phyloP scores from a whole-genome alignment of 2,888 invertebrate species.

The Ephialtes manifestator region DNA sequence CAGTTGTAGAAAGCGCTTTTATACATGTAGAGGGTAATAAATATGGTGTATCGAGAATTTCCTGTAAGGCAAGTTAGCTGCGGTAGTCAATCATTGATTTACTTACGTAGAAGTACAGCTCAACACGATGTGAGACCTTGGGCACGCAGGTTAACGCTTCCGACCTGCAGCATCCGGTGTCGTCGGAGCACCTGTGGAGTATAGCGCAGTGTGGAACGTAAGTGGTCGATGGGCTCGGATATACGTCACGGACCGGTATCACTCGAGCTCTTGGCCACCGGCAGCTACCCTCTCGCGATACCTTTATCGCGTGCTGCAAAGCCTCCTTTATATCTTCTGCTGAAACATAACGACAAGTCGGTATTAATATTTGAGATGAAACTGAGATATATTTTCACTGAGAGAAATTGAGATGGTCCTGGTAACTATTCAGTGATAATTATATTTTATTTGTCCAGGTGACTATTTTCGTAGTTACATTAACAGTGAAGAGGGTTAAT shows the following conservation, averaged over 20 bases:
- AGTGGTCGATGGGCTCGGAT: constrained; percentile 90
- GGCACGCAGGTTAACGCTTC: constrained; percentile 92
- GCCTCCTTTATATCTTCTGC: constrained; percentile 81
- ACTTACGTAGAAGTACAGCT: constrained; percentile 94
- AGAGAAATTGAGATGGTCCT: too few relatives aligned
- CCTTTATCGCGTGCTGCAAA: constrained; percentile 85
- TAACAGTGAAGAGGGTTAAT: too few relatives aligned
- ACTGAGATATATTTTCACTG: neutral
- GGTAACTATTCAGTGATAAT: too few relatives aligned
- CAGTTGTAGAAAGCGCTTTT: neutral
- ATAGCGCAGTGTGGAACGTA: constrained; percentile 95
- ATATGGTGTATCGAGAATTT: neutral
- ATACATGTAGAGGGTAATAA: neutral
- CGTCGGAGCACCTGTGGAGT: constrained; percentile 94
- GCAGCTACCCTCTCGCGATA: constrained; percentile 88
- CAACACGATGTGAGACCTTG: constrained; percentile 90
- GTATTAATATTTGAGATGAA: neutral
- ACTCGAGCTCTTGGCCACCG: constrained; percentile 91
- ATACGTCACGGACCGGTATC: constrained; percentile 91
- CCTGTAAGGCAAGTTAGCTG: neutral
- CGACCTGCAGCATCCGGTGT: constrained; percentile 94
- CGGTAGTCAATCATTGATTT: constrained; percentile 19
- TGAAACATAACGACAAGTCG: constrained; percentile 73
- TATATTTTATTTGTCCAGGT: too few relatives aligned
- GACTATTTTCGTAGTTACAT: too few relatives aligned